Base-by-base conservation (phyloP, 2,888 invertebrate genomes). In the Daptonema setosum region DNA sequence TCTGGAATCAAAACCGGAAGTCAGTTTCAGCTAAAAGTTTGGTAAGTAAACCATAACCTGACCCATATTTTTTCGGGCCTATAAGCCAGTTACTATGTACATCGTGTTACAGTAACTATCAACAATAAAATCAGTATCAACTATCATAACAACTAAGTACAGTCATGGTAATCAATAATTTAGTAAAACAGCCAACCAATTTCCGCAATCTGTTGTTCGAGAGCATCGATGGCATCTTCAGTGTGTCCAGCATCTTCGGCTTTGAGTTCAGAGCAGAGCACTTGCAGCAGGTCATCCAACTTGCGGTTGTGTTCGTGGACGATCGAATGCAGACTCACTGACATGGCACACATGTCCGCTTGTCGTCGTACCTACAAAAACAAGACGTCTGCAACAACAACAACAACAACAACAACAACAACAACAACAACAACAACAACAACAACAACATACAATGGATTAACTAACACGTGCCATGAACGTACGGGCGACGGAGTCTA, bases 251-350 rank as follows among this genome's bases (percentile, higher is more conserved):
- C 67, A 58, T 69, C 68, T 11, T 64, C 65, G 41, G 66, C 67
- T 53, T 62, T 67, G 51, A 64, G 65, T 54, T 73, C 72, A 48
- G 68, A 65, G 61, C 70, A 72, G 28, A 74, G 63, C n/a, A 69
- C 60, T 59, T 72, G 72, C 56, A 74, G 61, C 54, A 74, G 66
- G 28, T 61, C 61, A 56, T 70, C 70, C 29, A 73, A 62, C 58
- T 68, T 67, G 56, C 28, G 2, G 30, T 68, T 66, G 67, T 79
- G 79, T 72, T 83, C 82, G 2, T 81, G 79, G 50, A 83, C 80
- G 51, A 83, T 75, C 29, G 83, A 77, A 69, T 82, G 83, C 72
- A 84, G 84, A 63, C 82, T 73, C 63, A 81, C 75, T 17, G 83
- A 83, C 20, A 81, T 82, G 60, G 82, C 81, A 43, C 84, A 73